Base-by-base conservation (phyloP, 35 echinoderm and acorn worm genomes). In the Apostichopus japonicus region DNA sequence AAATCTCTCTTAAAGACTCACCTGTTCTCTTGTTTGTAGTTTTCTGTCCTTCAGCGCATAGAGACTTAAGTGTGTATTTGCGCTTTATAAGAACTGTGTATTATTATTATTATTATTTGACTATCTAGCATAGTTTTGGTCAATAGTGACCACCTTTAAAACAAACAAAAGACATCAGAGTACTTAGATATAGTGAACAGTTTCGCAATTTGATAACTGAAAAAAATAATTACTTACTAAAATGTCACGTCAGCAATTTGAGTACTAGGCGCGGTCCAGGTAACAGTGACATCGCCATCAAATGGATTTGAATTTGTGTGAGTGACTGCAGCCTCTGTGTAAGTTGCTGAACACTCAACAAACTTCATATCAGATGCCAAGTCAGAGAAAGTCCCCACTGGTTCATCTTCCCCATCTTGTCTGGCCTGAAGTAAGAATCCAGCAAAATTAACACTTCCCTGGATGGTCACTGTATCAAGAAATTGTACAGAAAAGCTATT, bases 391-490 rank as follows among this genome's bases (percentile, higher is more conserved):
- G 24, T 54, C 53, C 79, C 79, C 51, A 83, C 79, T 17, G 79
- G 79, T 56, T 83, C 79, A 6, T 53, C 51, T 21, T 54, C 33
- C 21, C 79, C 79, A 11, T 83, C 79, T 14, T 55, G 51, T 83
- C 79, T 53, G 6, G 79, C 79, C 55, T 83, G 79, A 83, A 83
- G 51, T 53, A 83, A 83, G 55, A 83, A 83, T 14, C 79, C 79
- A n/a, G 19, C 9, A 25, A 83, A 83, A 56, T 11, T 83, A 10
- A 54, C 9, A 14, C 10, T 83, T 21, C 79, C 79, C 15, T 53
- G 53, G 27, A 83, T 54, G 10, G 79, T 83, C 55, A 83, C 79
- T 83, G 79, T 19, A 54, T 19, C 10, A 23, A 23, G 10, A 79
- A 79, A 27, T 44, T 44, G 4, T 44, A 44, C 9, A 24, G 24